Evolutionary conservation across 2,113 vertebrate species (phyloP).

Genomic region (Geococcyx californianus): DNA sequence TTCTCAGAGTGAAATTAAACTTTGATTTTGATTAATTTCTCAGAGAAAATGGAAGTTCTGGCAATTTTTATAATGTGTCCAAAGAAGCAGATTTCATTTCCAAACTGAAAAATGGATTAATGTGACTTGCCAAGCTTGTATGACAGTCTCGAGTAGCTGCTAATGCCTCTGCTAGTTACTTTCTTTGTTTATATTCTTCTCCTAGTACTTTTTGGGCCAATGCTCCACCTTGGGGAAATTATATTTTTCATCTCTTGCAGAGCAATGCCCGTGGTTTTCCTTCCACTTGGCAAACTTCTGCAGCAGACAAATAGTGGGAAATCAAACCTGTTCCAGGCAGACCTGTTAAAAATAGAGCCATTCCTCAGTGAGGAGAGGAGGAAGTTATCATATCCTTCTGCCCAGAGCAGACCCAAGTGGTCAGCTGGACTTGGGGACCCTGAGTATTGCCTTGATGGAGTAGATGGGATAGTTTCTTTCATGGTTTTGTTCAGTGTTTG

Average conservation of each 20-base stretch:
- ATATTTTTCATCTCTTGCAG: neutral
- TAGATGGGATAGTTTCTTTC: neutral
- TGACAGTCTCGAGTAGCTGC: neutral
- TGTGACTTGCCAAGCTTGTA: neutral
- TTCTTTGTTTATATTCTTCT: neutral
- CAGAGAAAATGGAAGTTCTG: neutral
- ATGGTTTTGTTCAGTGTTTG: neutral
- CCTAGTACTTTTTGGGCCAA: neutral
- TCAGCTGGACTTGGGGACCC: neutral
- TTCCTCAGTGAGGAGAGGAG: neutral
- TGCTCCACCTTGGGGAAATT: neutral
- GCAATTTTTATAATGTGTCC: neutral
- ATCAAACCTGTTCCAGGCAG: neutral
- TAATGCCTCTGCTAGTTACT: neutral
- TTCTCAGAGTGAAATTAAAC: neutral
- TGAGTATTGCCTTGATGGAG: neutral
- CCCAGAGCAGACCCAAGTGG: neutral
- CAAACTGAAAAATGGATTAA: neutral
- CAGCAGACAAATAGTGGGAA: neutral
- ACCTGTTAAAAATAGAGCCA: neutral
- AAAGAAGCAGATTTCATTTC: neutral
- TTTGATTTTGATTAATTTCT: constrained; percentile 28
- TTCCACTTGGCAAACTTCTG: neutral
- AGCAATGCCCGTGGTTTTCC: neutral
- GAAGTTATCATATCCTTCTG: neutral